Evolutionary conservation across 2,888 invertebrate species (phyloP).

Genomic region (Cybosia mesomella): DNA sequence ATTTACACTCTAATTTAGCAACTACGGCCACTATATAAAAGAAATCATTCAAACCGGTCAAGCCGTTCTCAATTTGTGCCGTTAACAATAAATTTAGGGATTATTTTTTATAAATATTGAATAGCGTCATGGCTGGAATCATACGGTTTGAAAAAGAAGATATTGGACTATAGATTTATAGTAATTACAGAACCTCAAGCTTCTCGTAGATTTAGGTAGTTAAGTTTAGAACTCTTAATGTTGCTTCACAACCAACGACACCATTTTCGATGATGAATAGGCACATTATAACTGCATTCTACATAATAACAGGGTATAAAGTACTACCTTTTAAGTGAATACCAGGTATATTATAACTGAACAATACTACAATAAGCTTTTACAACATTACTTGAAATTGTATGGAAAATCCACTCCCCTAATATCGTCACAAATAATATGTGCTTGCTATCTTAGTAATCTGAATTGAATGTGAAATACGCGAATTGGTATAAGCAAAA

Average conservation of each 20-base stretch:
- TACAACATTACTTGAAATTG: background rate
- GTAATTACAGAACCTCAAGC: background rate
- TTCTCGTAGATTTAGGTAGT: no score
- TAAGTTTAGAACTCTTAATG: background rate
- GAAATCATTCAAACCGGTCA: background rate
- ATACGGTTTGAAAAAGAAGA: background rate
- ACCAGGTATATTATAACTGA: background rate
- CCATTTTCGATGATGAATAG: background rate
- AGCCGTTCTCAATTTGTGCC: no score
- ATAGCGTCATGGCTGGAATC: background rate
- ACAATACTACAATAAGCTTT: background rate
- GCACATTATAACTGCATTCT: background rate
- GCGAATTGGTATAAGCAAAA: conserved; percentile 7
- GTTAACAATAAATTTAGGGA: no score
- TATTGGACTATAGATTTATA: background rate
- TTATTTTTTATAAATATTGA: no score
- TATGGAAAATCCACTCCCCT: conserved; percentile 11
- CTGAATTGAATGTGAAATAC: conserved; percentile 10
- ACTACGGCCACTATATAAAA: no score
- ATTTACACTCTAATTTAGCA: no score
- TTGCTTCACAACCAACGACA: background rate
- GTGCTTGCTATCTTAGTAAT: conserved; percentile 13
- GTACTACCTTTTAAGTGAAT: background rate
- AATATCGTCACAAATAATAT: background rate
- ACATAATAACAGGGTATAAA: conserved; percentile 4